Base-by-base conservation (phyloP, 2,888 invertebrate genomes). In the Arge pagana region DNA sequence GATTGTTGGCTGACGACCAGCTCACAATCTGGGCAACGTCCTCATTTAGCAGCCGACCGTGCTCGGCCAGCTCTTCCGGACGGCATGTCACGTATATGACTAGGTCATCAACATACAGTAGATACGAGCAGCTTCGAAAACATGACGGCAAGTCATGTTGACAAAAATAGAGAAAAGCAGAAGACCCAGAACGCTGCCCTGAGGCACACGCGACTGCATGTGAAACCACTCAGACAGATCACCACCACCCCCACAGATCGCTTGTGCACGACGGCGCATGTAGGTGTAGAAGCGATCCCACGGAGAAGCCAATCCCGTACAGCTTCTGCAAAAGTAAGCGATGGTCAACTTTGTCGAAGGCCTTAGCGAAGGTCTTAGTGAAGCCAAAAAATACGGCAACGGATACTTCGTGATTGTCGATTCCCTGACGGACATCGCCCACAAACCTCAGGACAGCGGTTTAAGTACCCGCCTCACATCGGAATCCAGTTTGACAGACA, bases 131-230 rank as follows among this genome's bases (percentile, higher is more conserved):
- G n/a, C 19, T 6, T 6, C 5, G 21, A 7, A 50, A 18, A 8
- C 33, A 16, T 10, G 4, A 6, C 5, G 21, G 35, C n/a, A 51
- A 8, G 28, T 36, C 16, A n/a, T n/a, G 16, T 45, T 43, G 11
- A 51, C 26, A 7, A 48, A 51, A 15, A 51, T 52, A 10, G 21
- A 30, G 36, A 48, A 51, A 21, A 51, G 35, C 2, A 36, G 45
- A 7, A 36, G 45, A 19, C 51, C 36, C 37, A 51, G 33, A 15
- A 51, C 45, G 23, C 45, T 48, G 19, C 36, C 45, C 37, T 36
- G 45, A 1, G 51, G 37, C 1, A 51, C 51, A 19, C 51, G 35
- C 8, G 45, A 19, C 4, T 15, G 40, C 28, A 31, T 6, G 6
- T 10, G 10, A 28, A 26, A 18, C 48, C 48, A 39, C 8, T 48